phyloP scores from a whole-genome alignment of 2,113 vertebrate species.

The Eupsittula cactorum region DNA sequence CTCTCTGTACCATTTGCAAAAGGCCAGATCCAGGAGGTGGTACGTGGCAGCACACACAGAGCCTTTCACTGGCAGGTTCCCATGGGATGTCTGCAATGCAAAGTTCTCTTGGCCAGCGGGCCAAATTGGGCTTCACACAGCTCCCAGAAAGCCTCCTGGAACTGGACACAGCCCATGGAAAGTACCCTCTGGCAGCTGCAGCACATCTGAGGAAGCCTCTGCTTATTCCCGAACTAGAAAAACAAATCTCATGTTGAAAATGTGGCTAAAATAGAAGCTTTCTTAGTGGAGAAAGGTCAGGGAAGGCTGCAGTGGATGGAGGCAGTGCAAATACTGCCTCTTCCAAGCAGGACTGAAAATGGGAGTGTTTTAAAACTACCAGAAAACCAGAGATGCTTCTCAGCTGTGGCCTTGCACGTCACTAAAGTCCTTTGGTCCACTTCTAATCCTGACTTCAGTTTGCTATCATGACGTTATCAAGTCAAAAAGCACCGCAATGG shows the following conservation, averaged over 20 bases:
- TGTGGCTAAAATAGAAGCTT: neutral
- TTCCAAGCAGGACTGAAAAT: neutral
- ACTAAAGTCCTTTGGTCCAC: neutral
- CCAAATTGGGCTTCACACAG: neutral
- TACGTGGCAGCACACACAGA: neutral
- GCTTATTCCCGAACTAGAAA: neutral
- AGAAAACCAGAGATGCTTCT: neutral
- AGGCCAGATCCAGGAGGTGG: neutral
- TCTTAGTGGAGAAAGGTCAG: neutral
- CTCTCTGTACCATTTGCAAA: neutral
- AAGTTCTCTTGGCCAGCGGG: neutral
- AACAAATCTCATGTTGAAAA: neutral
- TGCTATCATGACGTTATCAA: neutral
- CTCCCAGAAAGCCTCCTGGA: neutral
- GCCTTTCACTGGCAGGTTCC: neutral
- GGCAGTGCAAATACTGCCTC: neutral
- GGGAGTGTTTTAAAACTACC: neutral
- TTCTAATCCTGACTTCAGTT: conserved; percentile 10
- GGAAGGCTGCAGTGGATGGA: neutral
- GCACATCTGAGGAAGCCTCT: neutral
- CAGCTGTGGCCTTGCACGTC: neutral
- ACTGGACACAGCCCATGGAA: neutral
- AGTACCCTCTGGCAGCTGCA: neutral
- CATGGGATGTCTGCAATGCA: neutral
- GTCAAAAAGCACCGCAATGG: conserved; percentile 9